These are phyloP conservation scores for Manacus vitellinus DNA, from an alignment of 2,113 vertebrate species.

Conservation along the genomic window DNA sequence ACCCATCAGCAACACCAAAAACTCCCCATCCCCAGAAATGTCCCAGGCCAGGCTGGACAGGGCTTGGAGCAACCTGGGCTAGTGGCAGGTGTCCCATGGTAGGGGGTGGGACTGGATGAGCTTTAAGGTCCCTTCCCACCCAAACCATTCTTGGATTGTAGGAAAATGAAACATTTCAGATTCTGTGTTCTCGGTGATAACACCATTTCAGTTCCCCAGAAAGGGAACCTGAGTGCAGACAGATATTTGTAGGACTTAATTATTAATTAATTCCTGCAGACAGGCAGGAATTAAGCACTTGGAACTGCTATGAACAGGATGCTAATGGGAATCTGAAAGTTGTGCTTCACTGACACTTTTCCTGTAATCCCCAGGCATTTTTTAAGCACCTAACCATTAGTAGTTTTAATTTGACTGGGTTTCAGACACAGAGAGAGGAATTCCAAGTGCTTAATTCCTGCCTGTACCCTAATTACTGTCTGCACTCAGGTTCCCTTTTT, in stretches of 20 bases:
- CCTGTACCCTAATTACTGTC: not conserved
- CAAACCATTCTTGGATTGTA: not conserved
- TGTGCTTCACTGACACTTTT: not conserved
- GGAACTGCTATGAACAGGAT: not conserved
- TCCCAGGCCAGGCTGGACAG: rapidly evolving
- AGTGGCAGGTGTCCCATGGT: not conserved
- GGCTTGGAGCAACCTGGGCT: not conserved
- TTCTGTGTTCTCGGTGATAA: rapidly evolving
- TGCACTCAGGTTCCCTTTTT: not conserved
- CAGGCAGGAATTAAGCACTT: not conserved
- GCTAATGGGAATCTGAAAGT: not conserved
- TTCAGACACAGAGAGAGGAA: not conserved
- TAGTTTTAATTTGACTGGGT: not conserved
- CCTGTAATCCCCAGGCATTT: not conserved
- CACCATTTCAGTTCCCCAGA: not conserved
- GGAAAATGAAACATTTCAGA: no score
- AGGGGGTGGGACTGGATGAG: not conserved
- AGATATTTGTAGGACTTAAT: not conserved
- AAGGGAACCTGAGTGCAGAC: not conserved
- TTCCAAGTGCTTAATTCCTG: not conserved
- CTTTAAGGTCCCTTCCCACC: not conserved
- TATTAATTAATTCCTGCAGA: not conserved
- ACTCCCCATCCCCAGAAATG: not conserved
- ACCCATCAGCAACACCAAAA: not conserved
- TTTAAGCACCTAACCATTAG: not conserved